Base-by-base conservation (phyloP, 2,797 vertebrate genomes). In the Spinus pinus region DNA sequence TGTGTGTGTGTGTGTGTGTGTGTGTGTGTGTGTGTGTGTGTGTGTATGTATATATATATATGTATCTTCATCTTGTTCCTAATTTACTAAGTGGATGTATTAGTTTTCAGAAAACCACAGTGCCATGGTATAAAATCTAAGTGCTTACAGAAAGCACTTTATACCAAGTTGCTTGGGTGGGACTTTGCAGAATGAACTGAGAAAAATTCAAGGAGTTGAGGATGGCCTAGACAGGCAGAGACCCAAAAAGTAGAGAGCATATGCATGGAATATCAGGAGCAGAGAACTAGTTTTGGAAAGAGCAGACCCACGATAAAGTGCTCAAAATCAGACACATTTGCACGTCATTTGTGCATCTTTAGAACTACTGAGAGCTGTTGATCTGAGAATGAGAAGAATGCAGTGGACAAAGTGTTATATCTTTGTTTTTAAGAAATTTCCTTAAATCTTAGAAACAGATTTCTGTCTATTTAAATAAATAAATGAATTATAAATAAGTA, bases 1-100 rank as follows among this genome's bases (percentile, higher is more conserved):
- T 33, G 2, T 14, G 13, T 51, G 0, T 24, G 0, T 7, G 1
- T 49, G 7, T 35, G 35, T 35, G 37, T 37, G 37, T 37, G 37
- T 12, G 37, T 37, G 37, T 12, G 12, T 39, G 37, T 39, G 37
- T 39, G 12, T 49, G 4, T 51, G 2, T 42, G 3, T 58, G 12
- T 39, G 10, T 30, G 16, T 6, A 22, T 17, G 16, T 37, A 11
- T 15, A 3, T 22, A 2, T 44, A 4, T 47, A 3, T 62, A 2
- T 28, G 2, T 81, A 8, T 79, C 7, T 79, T 81, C 10, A 16
- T 2, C 8, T 74, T 60, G 5, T 44, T 88, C 27, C 30, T 53
- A 42, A 42, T 42, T 42, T 42, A 18, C 17, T 42, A 60, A 39
- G 57, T 66, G 16, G 1, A 5, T 62, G 2, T 33, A 64, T n/a